Base-by-base conservation (phyloP, 2,797 vertebrate species). In the Adrianichthys oophorus region DNA sequence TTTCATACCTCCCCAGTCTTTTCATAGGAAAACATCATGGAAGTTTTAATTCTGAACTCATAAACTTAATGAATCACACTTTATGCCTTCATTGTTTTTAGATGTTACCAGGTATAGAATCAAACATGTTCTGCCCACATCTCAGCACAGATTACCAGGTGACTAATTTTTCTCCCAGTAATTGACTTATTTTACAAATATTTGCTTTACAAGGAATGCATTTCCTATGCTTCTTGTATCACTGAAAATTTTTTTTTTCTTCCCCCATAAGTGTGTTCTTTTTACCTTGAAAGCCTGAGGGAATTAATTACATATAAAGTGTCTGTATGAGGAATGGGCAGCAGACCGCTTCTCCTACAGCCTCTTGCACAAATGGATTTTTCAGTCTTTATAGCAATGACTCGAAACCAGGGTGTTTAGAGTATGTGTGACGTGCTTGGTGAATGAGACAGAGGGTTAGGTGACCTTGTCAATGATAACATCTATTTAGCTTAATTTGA, bases 341-440 rank as follows among this genome's bases (percentile, higher is more conserved):
- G 56, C 59, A 48, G 44, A 55, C 50, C 52, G 58, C 52, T 64
- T 70, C 74, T 62, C 65, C 65, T 53, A 63, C 73, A 82, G 73
- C 59, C 56, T 63, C 69, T 70, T 64, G 69, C 57, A 73, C 72
- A 77, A 67, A 84, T 81, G 54, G 65, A 86, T 86, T 86, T 78
- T 70, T 62, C 48, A 53, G 62, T 78, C 62, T 81, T 74, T 70
- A 55, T 52, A 64, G 54, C 57, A 66, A 63, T 68, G 62, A 61
- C 60, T 64, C 45, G 21, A 60, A 68, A 43, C 66, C 56, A 62
- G 72, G 56, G 71, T 77, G 68, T 79, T 69, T 56, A 51, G 59
- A 48, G 58, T 66, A 69, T 56, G 70, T 62, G 69, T 56, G 63
- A 68, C 58, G 52, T 32, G 52, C 49, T 48, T 49, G 56, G 49